Evolutionary conservation across 2,113 vertebrate genomes (phyloP).

Genomic region (Rattus rattus): DNA sequence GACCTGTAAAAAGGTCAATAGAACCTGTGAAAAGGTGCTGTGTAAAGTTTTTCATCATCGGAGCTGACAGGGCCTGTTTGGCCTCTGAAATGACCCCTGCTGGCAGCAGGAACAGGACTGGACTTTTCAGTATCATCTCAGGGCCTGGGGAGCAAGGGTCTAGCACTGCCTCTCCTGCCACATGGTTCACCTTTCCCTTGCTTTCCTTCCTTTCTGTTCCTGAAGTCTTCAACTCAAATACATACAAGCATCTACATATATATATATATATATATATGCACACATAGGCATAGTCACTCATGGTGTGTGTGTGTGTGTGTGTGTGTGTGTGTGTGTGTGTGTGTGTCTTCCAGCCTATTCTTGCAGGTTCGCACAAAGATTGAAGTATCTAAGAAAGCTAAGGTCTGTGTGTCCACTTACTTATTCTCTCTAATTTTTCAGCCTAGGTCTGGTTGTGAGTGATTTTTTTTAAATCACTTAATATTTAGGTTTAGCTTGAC

Average conservation of each 20-base stretch:
- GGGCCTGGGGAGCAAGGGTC: neutral
- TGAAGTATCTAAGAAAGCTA: too few species aligned
- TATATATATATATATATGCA: neutral
- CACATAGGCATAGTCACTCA: neutral
- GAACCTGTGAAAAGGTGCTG: neutral
- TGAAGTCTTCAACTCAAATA: neutral
- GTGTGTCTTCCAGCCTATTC: too few species aligned
- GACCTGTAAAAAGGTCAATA: slow-evolving; percentile 21
- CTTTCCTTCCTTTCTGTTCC: neutral
- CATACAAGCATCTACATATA: neutral
- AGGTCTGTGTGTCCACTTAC: accelerated
- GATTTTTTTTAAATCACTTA: neutral
- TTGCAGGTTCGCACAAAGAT: neutral
- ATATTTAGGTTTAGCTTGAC: neutral
- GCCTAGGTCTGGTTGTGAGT: neutral
- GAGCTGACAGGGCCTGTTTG: neutral
- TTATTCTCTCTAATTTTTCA: neutral
- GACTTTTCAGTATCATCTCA: neutral
- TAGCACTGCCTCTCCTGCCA: neutral
- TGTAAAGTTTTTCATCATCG: neutral
- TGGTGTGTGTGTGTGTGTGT: neutral
- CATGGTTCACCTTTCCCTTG: too few species aligned
- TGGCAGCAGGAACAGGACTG: neutral
- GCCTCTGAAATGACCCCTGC: neutral
- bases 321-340: neutral